Percentiles rank a stretch among this genome's conserved stretches.
Evolutionary conservation across 2,888 invertebrate species (phyloP).

Genomic region (Chrysina gloriosa): DNA sequence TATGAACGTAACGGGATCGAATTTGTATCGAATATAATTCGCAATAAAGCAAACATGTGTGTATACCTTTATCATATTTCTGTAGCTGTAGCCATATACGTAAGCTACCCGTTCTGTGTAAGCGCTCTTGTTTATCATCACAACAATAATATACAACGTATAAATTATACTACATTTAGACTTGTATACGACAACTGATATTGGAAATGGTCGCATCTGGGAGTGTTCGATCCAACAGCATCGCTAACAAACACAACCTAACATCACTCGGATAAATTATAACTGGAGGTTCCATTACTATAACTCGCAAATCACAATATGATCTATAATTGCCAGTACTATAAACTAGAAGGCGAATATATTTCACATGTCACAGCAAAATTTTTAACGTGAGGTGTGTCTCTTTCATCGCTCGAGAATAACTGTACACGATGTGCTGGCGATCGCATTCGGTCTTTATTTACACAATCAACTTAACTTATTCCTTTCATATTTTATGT

Average conservation of each 20-base stretch:
- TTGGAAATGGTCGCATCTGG: conserved; percentile 41
- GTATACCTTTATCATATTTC: neutral
- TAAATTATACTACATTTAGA: neutral
- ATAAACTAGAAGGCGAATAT: conserved; percentile 56
- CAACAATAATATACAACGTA: conserved; percentile 10
- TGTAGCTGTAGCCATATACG: neutral
- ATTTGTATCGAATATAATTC: neutral
- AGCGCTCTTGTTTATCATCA: conserved; percentile 18
- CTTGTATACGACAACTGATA: conserved; percentile 32
- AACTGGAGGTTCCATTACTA: conserved; percentile 45
- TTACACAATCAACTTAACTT: neutral
- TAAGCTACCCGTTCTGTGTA: neutral
- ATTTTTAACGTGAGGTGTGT: conserved; percentile 26
- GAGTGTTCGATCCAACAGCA: conserved; percentile 45
- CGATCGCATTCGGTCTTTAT: conserved; percentile 15
- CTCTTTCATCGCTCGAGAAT: conserved; percentile 4
- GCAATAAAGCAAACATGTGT: neutral
- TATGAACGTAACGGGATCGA: too few species aligned
- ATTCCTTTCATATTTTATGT: too few species aligned
- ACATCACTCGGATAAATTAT: conserved; percentile 48
- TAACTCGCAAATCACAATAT: conserved; percentile 54
- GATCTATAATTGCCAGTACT: conserved; percentile 57
- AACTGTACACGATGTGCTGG: conserved; percentile 1
- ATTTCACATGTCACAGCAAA: conserved; percentile 44
- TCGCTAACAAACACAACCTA: conserved; percentile 39